phyloP scores from a whole-genome alignment of 2,797 vertebrate genomes.

The Naso thynnoides region DNA sequence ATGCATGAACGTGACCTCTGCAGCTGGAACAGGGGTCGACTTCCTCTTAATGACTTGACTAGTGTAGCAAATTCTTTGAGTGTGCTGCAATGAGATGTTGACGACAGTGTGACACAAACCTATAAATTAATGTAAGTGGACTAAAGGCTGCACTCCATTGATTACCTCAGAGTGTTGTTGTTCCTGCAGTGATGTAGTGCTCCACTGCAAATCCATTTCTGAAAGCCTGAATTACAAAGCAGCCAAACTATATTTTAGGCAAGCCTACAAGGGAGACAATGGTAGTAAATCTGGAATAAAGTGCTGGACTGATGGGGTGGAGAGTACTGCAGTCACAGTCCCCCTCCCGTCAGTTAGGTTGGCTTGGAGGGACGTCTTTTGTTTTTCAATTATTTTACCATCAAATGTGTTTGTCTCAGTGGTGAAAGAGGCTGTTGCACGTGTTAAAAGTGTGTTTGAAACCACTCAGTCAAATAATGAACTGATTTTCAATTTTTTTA shows the following conservation, averaged over 20 bases:
- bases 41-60: conserved; percentile 9
- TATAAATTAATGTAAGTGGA: conserved; percentile 12
- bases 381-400: neutral
- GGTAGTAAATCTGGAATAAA: conserved; percentile 67
- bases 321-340: conserved; percentile 30
- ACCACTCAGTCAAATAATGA: neutral
- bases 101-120: neutral
- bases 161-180: conserved; percentile 5
- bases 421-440: neutral
- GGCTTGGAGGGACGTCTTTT: neutral
- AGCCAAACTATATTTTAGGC: conserved; percentile 44
- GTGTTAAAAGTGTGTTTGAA: neutral
- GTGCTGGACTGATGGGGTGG: conserved; percentile 17
- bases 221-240: conserved; percentile 37
- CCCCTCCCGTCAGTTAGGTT: conserved; percentile 2
- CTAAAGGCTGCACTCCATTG: neutral
- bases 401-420: neutral
- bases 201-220: conserved; percentile 23
- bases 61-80: neutral
- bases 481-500: too few relatives aligned
- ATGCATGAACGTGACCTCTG: neutral
- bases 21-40: neutral
- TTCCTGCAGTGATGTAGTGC: conserved; percentile 18
- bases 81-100: neutral
- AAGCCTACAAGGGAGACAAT: conserved; percentile 33